Conservation (phyloP, 53 echinoderm and acorn worm species). For the Zoroaster sp. region DNA sequence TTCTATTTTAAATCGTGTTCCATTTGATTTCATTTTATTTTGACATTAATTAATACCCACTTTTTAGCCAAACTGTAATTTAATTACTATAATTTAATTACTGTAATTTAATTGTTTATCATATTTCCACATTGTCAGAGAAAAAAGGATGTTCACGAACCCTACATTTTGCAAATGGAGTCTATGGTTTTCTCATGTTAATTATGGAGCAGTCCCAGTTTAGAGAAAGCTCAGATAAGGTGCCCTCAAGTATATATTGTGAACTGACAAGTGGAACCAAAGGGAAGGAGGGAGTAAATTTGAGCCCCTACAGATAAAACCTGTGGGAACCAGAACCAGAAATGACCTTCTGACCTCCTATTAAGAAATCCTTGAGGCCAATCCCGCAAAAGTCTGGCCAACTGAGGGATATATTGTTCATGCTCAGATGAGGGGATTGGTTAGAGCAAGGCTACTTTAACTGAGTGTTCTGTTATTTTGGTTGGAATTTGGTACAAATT, state of each 20-base stretch:
- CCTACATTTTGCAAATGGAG: too few relatives aligned
- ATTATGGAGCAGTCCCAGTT: too few relatives aligned
- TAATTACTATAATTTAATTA: too few relatives aligned
- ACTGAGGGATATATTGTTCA: slow-evolving; percentile 56
- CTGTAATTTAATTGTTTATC: too few relatives aligned
- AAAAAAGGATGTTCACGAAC: too few relatives aligned
- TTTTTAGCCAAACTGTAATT: too few relatives aligned
- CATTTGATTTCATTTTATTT: background rate
- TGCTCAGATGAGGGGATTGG: background rate
- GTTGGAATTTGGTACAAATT: slow-evolving; percentile 59
- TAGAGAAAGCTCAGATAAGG: too few relatives aligned
- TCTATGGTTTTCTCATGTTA: too few relatives aligned
- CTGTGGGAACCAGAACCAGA: background rate
- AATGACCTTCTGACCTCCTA: slow-evolving; percentile 44
- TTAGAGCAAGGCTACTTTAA: slow-evolving; percentile 33
- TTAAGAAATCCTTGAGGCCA: slow-evolving; percentile 40
- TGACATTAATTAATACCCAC: background rate
- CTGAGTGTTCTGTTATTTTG: slow-evolving; percentile 18
- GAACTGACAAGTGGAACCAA: background rate
- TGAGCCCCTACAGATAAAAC: background rate
- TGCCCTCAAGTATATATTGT: too few relatives aligned
- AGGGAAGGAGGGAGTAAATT: background rate
- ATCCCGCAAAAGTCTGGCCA: slow-evolving; percentile 10
- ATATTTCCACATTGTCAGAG: too few relatives aligned
- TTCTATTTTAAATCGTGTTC: background rate